A percentile compares a stretch with the other conserved stretches of the same genome.
phyloP scores from a whole-genome alignment of 2,888 invertebrate species.

The Lepidochitona cinerea region DNA sequence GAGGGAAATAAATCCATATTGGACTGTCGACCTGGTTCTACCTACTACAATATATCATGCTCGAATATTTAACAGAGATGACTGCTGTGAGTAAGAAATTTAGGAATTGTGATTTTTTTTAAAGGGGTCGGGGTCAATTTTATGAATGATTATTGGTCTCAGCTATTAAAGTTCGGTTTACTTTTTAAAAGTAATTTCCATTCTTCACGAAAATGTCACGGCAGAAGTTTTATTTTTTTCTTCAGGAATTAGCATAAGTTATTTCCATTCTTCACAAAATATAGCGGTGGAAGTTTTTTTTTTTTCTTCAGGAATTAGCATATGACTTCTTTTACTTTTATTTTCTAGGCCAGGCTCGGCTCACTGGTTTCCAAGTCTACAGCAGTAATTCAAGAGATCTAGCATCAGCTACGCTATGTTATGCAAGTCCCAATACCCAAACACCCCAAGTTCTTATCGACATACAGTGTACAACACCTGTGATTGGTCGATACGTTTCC shows the following conservation, averaged over 20 bases:
- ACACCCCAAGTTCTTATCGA: neutral
- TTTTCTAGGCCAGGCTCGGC: neutral
- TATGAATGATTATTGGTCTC: too few species aligned
- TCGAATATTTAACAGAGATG: neutral
- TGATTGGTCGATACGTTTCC: neutral
- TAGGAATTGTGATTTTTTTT: too few species aligned
- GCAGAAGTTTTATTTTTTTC: too few species aligned
- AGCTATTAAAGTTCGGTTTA: neutral
- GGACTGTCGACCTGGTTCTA: neutral
- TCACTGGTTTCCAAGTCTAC: neutral
- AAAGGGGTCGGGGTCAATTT: too few species aligned
- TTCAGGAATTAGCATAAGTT: too few species aligned
- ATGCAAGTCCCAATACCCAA: neutral
- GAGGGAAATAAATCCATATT: neutral
- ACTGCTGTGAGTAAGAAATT: neutral
- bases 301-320: too few species aligned
- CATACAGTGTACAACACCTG: neutral
- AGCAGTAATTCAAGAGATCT: neutral
- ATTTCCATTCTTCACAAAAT: too few species aligned
- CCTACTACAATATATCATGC: neutral
- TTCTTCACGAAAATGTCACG: too few species aligned
- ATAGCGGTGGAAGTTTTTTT: too few species aligned
- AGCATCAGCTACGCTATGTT: neutral
- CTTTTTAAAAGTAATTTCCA: neutral
- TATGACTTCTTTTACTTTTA: neutral